Conservation (phyloP, 1,140 invertebrate genomes). For the roundworm (Caenorhabditis elegans) region DNA sequence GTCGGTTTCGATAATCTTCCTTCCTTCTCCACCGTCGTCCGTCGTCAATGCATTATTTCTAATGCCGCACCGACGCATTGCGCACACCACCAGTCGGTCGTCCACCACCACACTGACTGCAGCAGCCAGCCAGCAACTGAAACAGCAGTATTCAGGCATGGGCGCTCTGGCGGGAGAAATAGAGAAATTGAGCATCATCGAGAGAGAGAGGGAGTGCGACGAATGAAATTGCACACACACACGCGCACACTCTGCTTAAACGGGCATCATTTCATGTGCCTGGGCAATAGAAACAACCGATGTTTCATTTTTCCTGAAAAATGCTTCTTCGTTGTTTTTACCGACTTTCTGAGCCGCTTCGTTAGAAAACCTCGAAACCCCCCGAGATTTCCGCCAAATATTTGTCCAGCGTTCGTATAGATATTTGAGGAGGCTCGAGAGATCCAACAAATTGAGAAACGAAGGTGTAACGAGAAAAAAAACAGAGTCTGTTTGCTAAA, state of each 20-base stretch:
- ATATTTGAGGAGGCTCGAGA: background rate
- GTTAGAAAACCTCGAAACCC: too few relatives aligned
- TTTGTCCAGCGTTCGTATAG: background rate
- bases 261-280: background rate
- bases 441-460: background rate
- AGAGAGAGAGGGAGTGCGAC: background rate
- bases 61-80: constrained; percentile 26
- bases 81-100: background rate
- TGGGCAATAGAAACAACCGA: background rate
- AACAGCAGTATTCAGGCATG: background rate
- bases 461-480: background rate
- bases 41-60: background rate
- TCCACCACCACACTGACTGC: background rate
- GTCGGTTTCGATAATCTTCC: too few relatives aligned
- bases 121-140: background rate
- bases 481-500: background rate
- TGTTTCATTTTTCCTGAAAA: too few relatives aligned
- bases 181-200: background rate
- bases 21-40: too few relatives aligned
- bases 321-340: background rate
- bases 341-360: too few relatives aligned
- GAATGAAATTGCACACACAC: constrained; percentile 10
- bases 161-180: background rate
- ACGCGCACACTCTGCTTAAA: background rate
- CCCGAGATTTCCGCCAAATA: background rate